Evolutionary conservation across 2,113 vertebrate species (phyloP).

Genomic region (Oncorhynchus tshawytscha): DNA sequence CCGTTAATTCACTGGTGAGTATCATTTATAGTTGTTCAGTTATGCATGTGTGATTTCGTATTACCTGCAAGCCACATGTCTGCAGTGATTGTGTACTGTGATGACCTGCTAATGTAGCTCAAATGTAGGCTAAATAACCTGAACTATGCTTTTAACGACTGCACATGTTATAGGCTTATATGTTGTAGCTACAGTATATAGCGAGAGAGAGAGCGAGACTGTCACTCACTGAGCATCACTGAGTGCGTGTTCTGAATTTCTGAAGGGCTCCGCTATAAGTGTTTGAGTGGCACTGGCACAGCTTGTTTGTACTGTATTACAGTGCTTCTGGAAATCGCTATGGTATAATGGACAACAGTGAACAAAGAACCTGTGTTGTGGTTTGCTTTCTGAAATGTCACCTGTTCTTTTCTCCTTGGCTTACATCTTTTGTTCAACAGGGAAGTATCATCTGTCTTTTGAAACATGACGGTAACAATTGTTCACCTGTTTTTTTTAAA

Average conservation of each 20-base stretch:
- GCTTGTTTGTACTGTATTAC: background rate
- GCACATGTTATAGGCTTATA: background rate
- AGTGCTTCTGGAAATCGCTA: no score
- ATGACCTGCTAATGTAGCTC: background rate
- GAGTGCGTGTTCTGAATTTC: background rate
- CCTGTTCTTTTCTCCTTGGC: background rate
- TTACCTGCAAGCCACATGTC: background rate
- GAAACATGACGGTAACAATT: constrained; percentile 10
- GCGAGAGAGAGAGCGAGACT: background rate
- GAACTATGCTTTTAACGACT: no score
- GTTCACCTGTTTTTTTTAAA: background rate
- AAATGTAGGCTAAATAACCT: background rate
- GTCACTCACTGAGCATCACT: background rate
- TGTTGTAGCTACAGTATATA: no score
- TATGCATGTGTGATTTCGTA: background rate
- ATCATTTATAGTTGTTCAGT: background rate
- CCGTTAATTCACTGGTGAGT: background rate
- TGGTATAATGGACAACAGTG: no score
- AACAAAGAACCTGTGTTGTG: background rate
- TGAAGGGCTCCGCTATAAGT: background rate
- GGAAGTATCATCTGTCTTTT: background rate
- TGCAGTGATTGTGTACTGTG: background rate
- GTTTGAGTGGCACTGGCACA: background rate
- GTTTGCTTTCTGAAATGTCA: background rate
- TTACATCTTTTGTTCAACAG: background rate